phyloP scores from a whole-genome alignment of 2,797 vertebrate species.

The Danio albolineatus region DNA sequence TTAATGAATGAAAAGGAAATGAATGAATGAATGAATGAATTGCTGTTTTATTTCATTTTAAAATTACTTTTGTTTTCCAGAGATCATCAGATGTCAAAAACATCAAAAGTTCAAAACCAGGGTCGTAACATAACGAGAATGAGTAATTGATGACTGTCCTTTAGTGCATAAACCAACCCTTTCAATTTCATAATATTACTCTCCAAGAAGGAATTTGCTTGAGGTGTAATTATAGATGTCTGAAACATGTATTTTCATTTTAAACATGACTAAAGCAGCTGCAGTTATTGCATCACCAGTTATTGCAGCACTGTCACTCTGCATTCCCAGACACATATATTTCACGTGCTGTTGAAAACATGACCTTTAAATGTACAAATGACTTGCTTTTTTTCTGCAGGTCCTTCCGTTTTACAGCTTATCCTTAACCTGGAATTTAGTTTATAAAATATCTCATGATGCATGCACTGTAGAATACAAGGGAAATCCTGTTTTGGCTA shows the following conservation, averaged over 20 bases:
- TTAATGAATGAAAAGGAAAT: no score
- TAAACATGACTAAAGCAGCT: neutral
- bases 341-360: neutral
- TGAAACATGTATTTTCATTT: neutral
- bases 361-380: neutral
- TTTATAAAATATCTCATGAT: conserved; percentile 9
- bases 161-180: no score
- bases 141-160: no score
- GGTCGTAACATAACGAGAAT: no score
- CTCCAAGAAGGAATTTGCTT: neutral
- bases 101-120: no score
- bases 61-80: no score
- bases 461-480: neutral
- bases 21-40: no score
- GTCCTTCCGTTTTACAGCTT: neutral
- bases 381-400: neutral
- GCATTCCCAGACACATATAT: neutral
- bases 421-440: neutral
- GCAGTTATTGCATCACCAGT: conserved; percentile 19
- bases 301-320: neutral
- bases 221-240: neutral
- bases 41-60: no score
- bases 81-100: no score
- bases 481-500: no score
- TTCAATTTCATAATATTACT: no score